phyloP scores from a whole-genome alignment of 2,797 vertebrate genomes.

The Dryobates pubescens region DNA sequence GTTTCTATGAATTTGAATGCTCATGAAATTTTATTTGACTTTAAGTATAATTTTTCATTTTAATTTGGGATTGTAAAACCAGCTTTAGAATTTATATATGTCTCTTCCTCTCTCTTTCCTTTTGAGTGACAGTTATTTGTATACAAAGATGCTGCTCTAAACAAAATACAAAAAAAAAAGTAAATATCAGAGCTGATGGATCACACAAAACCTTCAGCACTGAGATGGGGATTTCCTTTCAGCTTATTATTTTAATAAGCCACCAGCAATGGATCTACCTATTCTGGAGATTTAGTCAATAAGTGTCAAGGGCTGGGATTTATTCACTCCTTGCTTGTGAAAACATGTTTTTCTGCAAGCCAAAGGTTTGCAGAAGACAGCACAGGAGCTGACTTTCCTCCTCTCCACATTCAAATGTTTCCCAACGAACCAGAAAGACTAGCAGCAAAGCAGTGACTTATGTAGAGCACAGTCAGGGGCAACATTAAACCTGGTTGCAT shows the following conservation, averaged over 20 bases:
- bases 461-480: neutral
- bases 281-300: constrained; percentile 29
- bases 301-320: constrained; percentile 46
- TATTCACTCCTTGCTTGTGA: constrained; percentile 25
- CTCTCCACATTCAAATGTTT: neutral
- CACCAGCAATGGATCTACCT: constrained; percentile 27
- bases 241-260: constrained; percentile 50
- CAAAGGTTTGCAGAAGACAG: neutral
- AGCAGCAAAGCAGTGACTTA: neutral
- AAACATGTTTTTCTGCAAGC: constrained; percentile 6
- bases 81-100: neutral
- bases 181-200: neutral
- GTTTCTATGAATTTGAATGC: neutral
- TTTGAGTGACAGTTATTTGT: neutral
- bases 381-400: neutral
- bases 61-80: neutral
- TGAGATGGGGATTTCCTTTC: constrained; percentile 29
- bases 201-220: neutral
- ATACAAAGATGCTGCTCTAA: neutral
- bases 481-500: neutral
- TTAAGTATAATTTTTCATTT: neutral
- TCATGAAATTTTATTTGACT: neutral
- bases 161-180: neutral
- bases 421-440: neutral
- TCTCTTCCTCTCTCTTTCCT: neutral